phyloP scores from a whole-genome alignment of 2,797 vertebrate species.

The Poecilia velifera region DNA sequence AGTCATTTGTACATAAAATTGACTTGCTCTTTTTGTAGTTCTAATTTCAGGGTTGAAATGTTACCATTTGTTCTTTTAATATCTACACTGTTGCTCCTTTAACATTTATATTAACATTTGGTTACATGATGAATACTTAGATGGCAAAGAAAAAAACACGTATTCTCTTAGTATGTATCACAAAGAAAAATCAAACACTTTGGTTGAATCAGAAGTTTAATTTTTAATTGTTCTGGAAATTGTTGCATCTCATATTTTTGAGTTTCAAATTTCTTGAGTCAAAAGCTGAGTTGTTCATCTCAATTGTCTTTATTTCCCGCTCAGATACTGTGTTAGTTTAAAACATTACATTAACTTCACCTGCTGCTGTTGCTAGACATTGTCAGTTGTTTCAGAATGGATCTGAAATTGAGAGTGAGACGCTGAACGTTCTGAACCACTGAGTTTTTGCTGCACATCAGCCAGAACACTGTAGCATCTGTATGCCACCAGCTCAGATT shows the following conservation, averaged over 20 bases:
- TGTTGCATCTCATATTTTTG: neutral
- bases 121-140: neutral
- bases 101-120: neutral
- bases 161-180: too few species aligned
- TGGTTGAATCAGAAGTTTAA: neutral
- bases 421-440: neutral
- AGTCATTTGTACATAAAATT: neutral
- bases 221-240: neutral
- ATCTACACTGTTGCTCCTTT: too few species aligned
- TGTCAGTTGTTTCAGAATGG: neutral
- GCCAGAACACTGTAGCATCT: neutral
- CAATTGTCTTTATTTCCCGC: neutral
- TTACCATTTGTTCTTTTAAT: neutral
- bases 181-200: neutral
- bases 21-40: neutral
- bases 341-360: neutral
- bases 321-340: neutral
- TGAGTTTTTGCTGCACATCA: constrained; percentile 28
- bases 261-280: neutral
- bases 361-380: neutral
- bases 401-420: constrained; percentile 13
- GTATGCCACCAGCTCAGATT: neutral
- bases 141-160: neutral
- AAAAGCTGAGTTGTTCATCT: neutral
- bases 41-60: neutral